A percentile compares a stretch with the other conserved stretches of the same genome.
Conservation (phyloP, 2,113 vertebrate genomes). For the Pteropus alecto region DNA sequence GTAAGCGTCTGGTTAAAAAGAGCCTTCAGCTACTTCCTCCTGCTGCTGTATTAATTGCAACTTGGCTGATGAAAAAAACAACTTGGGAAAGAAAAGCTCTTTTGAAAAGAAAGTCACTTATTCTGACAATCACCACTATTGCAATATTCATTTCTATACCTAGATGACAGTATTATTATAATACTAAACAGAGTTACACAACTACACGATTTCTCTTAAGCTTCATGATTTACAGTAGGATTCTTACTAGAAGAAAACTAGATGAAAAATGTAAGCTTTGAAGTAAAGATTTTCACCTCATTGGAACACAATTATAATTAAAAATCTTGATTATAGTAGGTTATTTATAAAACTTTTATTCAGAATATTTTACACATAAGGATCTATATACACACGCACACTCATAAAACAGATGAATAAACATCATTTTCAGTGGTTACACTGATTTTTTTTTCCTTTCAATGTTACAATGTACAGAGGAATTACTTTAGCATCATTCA, state of each 20-base stretch:
- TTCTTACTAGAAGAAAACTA: background rate
- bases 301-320: background rate
- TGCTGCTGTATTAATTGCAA: conserved; percentile 48
- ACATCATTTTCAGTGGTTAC: background rate
- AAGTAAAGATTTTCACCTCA: background rate
- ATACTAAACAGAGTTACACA: background rate
- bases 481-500: background rate
- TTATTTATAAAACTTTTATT: background rate
- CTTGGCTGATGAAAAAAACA: background rate
- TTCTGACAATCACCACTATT: background rate
- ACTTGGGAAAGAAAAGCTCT: background rate
- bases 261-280: background rate
- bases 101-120: background rate
- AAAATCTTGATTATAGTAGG: background rate
- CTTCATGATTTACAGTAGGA: background rate
- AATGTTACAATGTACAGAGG: background rate
- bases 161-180: background rate
- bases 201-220: background rate
- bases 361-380: background rate
- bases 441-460: background rate
- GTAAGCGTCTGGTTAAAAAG: conserved; percentile 1
- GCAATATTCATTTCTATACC: background rate
- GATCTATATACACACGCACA: background rate
- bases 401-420: background rate
- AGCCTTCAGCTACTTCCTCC: conserved; percentile 49